Evolutionary conservation across 2,888 invertebrate species (phyloP), one percentile per base, ranked within the genome.

Genomic region (Linnaemya vulpina): DNA sequence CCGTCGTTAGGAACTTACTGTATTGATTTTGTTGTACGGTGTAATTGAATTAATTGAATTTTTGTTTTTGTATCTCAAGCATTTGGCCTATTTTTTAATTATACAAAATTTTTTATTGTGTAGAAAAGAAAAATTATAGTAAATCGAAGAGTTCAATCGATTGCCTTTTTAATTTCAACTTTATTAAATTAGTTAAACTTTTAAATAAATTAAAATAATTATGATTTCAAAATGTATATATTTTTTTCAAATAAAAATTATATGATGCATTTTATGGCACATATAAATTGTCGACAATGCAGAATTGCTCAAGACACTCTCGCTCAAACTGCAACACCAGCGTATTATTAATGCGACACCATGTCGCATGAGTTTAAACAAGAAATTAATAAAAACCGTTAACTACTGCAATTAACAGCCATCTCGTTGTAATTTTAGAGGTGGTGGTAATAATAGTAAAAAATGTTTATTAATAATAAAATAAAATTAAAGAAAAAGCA

Each of bases 331-430:
- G 25, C 55, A 17, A 53, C 20, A 25, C 11, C 7, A 53, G 7
- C 20, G n/a, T 51, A 17, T n/a, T 30, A 46, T 55, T 51, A 55
- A 30, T 5, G n/a, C 22, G 30, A 67, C 58, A 67, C 58, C 60
- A 35, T 51, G 65, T 60, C 71, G n/a, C n/a, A 25, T 38, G 22
- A 68, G 35, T 77, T 68, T 68, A 30, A 67, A 83, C 43, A 67
- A 80, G 67, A 60, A 63, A 78, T 70, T 53, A 43, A 43, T 30
- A 30, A 63, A 65, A 67, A 81, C 83, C 71, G 63, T 83, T 71
- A 76, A 78, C 78, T 71, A 79, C 43, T 71, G 78, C 67, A 78
- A 80, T 76, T 73, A 82, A 71, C 63, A 68, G 62, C 22, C 70
- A 38, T 79, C 43, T 75, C 49, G 55, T 15, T 35, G 51, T 67